A percentile compares a stretch with the other conserved stretches of the same genome.
phyloP scores from a whole-genome alignment of 2,888 invertebrate genomes.

The Amphipyra berbera region DNA sequence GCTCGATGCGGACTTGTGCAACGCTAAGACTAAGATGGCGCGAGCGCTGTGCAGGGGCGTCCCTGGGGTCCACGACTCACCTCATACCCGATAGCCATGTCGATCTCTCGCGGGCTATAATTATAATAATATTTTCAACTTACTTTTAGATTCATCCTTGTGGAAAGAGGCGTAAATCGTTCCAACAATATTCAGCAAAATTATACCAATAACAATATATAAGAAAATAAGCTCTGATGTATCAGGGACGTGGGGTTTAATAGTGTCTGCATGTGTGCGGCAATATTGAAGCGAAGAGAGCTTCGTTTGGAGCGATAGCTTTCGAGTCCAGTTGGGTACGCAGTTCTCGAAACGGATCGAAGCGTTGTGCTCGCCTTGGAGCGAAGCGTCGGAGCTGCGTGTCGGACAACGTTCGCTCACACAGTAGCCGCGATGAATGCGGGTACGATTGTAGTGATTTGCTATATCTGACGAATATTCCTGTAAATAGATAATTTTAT shows the following conservation, averaged over 20 bases:
- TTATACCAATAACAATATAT: slow-evolving; percentile 42
- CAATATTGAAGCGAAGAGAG: slow-evolving; percentile 56
- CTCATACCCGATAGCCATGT: too few relatives aligned
- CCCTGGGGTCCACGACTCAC: too few relatives aligned
- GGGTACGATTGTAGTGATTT: slow-evolving; percentile 61
- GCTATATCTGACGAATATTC: slow-evolving; percentile 55
- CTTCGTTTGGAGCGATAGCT: slow-evolving; percentile 39
- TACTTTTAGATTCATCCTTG: not conserved
- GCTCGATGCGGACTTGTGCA: too few relatives aligned
- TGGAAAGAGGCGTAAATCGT: not conserved
- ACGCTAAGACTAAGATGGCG: too few relatives aligned
- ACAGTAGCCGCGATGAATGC: slow-evolving; percentile 67
- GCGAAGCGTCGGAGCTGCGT: slow-evolving; percentile 22
- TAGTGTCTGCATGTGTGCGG: slow-evolving; percentile 6
- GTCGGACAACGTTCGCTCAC: slow-evolving; percentile 57
- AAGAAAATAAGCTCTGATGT: not conserved
- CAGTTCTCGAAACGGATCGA: slow-evolving; percentile 21
- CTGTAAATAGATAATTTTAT: slow-evolving; percentile 12
- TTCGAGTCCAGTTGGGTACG: slow-evolving; percentile 47
- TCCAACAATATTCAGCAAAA: slow-evolving; percentile 33
- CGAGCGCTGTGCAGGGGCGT: too few relatives aligned
- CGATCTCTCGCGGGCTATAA: too few relatives aligned
- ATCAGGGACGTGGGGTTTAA: not conserved
- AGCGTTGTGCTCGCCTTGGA: not conserved
- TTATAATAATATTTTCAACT: too few relatives aligned